Base-by-base conservation (phyloP, 2,888 invertebrate species). In the Sepioteuthis lessoniana region DNA sequence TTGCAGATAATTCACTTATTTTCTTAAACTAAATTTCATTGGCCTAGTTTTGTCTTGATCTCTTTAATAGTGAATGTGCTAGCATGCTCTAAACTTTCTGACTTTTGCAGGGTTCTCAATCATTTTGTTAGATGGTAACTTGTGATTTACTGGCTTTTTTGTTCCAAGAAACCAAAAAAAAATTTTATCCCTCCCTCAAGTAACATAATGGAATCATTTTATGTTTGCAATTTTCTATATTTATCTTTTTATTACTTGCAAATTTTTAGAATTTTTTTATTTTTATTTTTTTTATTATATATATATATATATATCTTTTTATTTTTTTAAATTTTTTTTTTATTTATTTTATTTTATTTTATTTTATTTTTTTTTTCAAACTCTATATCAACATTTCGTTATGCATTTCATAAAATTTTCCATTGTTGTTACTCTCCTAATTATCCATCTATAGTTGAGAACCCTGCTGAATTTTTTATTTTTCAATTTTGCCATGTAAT, bases 181-280 rank as follows among this genome's bases (percentile, higher is more conserved):
- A 25, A 55, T 55, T 25, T 4, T 19, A 0, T 8, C 31, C 31
- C 25, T 31, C 60, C 31, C 31, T 31, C 0, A 60, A n/a, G 92
- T 92, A 92, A 92, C 92, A 92, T n/a, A 19, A 42, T 46, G 42
- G 46, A 46, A 92, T 46, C 4, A 92, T 92, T 92, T 92, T 92
- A 92, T 92, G 92, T 92, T 92, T 92, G 92, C 92, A 28, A 10
- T 19, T 91, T 46, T 38, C 42, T n/a, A n/a, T 31, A n/a, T 16
- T 60, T 31, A 28, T 60, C 16, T 76, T 7, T n/a, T n/a, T n/a
- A 35, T 0, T n/a, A 2, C 13, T 31, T n/a, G 10, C n/a, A 76
- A n/a, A 31, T 76, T 76, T n/a, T 50, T 3, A 16, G 21, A 50
- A 19, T 19, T 47, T 3, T 19, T 50, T 0, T 50, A 3, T 19